Percentiles rank a stretch among this genome's conserved stretches.
phyloP scores from a whole-genome alignment of 2,888 invertebrate species.

The Lepidocyrtoides sp. region DNA sequence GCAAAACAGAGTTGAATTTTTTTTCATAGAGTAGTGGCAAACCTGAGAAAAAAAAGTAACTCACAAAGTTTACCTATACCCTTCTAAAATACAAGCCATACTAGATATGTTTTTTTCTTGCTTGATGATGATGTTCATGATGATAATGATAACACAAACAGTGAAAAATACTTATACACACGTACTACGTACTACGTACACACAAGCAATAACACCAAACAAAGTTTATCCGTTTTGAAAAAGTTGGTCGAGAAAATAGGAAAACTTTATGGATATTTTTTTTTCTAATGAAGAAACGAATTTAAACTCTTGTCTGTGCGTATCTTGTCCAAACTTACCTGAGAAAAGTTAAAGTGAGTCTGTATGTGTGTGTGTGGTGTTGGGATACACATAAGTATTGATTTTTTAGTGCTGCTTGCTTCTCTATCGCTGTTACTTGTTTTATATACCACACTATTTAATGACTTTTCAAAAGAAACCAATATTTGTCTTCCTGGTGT shows the following conservation, averaged over 20 bases:
- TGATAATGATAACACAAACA: constrained; percentile 49
- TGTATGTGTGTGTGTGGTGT: not conserved
- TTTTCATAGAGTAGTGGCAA: not conserved
- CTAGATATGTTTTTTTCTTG: constrained; percentile 6
- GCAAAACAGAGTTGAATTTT: constrained; percentile 4
- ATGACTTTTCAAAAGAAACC: constrained; percentile 38
- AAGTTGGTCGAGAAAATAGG: constrained; percentile 43
- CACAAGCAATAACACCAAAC: constrained; percentile 15
- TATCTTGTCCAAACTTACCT: not conserved
- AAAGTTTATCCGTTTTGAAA: constrained; percentile 43
- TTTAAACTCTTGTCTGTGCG: constrained; percentile 2
- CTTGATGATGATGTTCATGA: not conserved
- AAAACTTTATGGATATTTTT: constrained; percentile 5
- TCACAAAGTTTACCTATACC: constrained; percentile 2
- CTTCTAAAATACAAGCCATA: constrained; percentile 10
- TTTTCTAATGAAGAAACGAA: constrained; percentile 35
- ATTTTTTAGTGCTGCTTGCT: constrained; percentile 47
- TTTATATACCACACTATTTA: constrained; percentile 22
- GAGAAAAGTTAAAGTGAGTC: not conserved
- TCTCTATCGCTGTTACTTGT: not conserved
- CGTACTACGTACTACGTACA: no score
- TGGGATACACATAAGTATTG: constrained; percentile 50
- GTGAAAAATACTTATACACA: constrained; percentile 18
- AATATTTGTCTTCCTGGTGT: not conserved
- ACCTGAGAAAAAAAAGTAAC: not conserved